A percentile compares a stretch with the other conserved stretches of the same genome.
These are phyloP conservation scores for Dallia pectoralis DNA, from an alignment of 2,797 vertebrate species.

Conservation along the genomic window DNA sequence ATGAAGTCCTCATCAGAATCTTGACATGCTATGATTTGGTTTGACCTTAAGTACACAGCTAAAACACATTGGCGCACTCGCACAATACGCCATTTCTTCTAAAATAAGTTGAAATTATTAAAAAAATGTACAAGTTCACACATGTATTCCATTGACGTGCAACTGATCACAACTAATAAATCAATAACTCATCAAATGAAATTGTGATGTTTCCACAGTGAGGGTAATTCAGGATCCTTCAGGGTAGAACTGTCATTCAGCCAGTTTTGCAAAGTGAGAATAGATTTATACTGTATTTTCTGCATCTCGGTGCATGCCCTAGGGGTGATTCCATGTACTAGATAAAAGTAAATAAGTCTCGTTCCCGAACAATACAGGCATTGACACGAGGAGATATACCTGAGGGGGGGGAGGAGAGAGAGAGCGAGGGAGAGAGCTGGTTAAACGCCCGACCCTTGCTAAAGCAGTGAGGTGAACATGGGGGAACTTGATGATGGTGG, in stretches of 20 bases:
- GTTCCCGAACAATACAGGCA: conserved; percentile 9
- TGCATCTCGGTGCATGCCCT: not conserved
- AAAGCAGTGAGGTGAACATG: conserved; percentile 26
- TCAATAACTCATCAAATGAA: not conserved
- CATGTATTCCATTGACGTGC: not conserved
- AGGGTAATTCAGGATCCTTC: too few species aligned
- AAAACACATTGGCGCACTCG: not conserved
- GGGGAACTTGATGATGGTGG: not conserved
- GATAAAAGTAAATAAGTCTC: not conserved
- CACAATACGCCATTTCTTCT: not conserved
- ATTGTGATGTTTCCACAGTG: not conserved
- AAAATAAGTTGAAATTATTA: not conserved
- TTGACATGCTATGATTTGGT: not conserved
- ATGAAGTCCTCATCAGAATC: not conserved
- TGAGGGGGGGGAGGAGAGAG: too few species aligned
- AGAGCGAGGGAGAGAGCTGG: not conserved
- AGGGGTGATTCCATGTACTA: not conserved
- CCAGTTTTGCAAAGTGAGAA: not conserved
- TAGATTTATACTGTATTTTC: not conserved
- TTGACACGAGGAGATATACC: not conserved
- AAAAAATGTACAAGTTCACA: not conserved
- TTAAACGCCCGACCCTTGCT: conserved; percentile 38
- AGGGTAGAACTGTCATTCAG: not conserved
- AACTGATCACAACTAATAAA: not conserved
- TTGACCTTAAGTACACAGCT: not conserved